These are phyloP conservation scores for Alloplasta piceator DNA, from an alignment of 2,888 invertebrate genomes.

Conservation along the genomic window DNA sequence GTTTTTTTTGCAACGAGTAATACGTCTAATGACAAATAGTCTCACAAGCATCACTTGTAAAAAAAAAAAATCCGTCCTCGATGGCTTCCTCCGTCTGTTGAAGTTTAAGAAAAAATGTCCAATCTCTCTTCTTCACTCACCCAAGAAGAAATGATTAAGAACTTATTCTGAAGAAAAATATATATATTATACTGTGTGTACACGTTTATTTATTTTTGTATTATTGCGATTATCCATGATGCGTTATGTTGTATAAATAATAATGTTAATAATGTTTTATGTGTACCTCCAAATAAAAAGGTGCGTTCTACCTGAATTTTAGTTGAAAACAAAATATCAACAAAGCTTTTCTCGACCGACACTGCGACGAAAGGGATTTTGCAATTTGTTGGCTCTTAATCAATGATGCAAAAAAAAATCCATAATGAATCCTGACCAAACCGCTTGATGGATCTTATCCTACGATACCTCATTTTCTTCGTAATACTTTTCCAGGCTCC, in stretches of 20 bases:
- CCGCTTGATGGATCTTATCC: no score
- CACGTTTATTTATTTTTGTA: constrained; percentile 64
- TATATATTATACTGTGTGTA: constrained; percentile 33
- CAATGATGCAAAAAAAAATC: background rate
- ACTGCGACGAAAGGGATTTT: no score
- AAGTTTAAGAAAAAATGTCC: constrained; percentile 28
- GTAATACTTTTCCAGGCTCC: no score
- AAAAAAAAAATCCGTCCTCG: constrained; percentile 60
- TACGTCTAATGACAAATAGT: constrained; percentile 13
- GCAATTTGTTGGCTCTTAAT: background rate
- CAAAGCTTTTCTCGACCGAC: background rate
- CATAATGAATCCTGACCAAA: no score
- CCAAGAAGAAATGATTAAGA: constrained; percentile 33
- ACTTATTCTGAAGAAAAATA: constrained; percentile 30
- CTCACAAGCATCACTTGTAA: constrained; percentile 27
- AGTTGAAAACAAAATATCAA: background rate
- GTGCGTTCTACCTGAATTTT: constrained; percentile 31
- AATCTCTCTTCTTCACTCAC: constrained; percentile 24
- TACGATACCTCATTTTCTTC: no score
- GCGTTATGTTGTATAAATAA: constrained; percentile 28
- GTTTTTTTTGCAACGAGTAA: background rate
- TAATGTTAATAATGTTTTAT: constrained; percentile 38
- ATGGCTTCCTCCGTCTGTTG: constrained; percentile 30
- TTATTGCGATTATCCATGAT: constrained; percentile 42
- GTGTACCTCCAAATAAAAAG: constrained; percentile 49